These are phyloP conservation scores for Meganola albula DNA, from an alignment of 2,888 invertebrate species.

Conservation along the genomic window DNA sequence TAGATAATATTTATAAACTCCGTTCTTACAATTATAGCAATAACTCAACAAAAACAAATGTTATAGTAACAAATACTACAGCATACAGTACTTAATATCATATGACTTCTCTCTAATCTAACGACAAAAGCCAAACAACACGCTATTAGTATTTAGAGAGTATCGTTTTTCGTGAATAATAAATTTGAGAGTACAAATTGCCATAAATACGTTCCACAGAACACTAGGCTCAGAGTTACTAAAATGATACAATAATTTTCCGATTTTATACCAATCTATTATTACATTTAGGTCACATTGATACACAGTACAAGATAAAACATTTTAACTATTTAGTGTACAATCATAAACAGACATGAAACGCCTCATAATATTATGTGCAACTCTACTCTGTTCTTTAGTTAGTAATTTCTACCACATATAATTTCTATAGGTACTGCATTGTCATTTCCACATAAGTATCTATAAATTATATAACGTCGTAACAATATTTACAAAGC, in stretches of 20 bases:
- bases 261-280: slow-evolving; percentile 31
- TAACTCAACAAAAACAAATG: slow-evolving; percentile 75
- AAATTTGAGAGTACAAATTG: slow-evolving; percentile 28
- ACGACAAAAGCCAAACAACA: slow-evolving; percentile 73
- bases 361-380: slow-evolving; percentile 52
- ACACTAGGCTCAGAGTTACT: slow-evolving; percentile 16
- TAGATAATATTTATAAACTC: slow-evolving; percentile 68
- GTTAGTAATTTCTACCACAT: slow-evolving; percentile 66
- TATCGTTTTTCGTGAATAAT: slow-evolving; percentile 36
- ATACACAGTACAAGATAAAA: slow-evolving; percentile 69
- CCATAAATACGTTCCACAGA: slow-evolving; percentile 20
- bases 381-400: slow-evolving; percentile 58
- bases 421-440: slow-evolving; percentile 56
- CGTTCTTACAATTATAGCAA: slow-evolving; percentile 68
- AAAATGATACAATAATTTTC: slow-evolving; percentile 21
- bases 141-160: slow-evolving; percentile 47
- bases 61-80: slow-evolving; percentile 63
- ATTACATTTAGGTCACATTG: slow-evolving; percentile 50
- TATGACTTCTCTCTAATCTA: slow-evolving; percentile 65
- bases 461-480: slow-evolving; percentile 78
- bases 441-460: slow-evolving; percentile 55
- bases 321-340: slow-evolving; percentile 64
- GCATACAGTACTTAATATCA: slow-evolving; percentile 53
- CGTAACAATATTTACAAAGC: slow-evolving; percentile 78
- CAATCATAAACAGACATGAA: slow-evolving; percentile 57